These are phyloP conservation scores for Barypeithes pellucidus DNA, from an alignment of 2,888 invertebrate genomes.

Conservation along the genomic window DNA sequence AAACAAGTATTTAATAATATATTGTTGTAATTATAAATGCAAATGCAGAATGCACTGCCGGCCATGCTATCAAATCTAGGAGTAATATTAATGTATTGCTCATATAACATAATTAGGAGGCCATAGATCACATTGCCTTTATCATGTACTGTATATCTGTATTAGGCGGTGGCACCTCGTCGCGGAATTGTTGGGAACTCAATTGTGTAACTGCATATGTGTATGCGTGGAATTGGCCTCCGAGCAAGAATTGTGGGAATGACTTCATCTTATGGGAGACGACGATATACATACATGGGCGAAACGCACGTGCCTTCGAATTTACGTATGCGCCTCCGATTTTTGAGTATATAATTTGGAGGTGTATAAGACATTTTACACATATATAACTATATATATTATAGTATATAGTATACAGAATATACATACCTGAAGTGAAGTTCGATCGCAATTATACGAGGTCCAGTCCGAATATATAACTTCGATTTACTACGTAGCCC, in stretches of 20 bases:
- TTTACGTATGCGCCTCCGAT: slow-evolving; percentile 2
- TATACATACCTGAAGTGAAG: too few relatives aligned
- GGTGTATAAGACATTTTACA: slow-evolving; percentile 9
- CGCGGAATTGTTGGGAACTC: neutral
- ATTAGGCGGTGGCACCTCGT: slow-evolving; percentile 1
- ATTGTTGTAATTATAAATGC: neutral
- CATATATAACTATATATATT: neutral
- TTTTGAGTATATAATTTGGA: neutral
- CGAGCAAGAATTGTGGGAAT: neutral
- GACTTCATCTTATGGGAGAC: neutral
- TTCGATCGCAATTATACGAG: too few relatives aligned
- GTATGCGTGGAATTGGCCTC: neutral
- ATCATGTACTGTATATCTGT: neutral
- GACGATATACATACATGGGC: too few relatives aligned
- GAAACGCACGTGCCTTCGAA: neutral
- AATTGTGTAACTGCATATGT: neutral
- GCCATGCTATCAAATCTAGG: slow-evolving; percentile 1
- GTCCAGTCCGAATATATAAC: too few relatives aligned
- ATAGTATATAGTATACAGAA: too few relatives aligned
- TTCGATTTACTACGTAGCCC: too few relatives aligned
- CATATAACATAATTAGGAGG: too few relatives aligned
- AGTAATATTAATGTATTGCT: neutral
- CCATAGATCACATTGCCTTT: neutral
- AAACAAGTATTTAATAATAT: neutral
- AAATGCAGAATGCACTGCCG: neutral